Evolutionary conservation across 2,888 invertebrate genomes (phyloP), one percentile per base, ranked within the genome.

Genomic region (Gisinianus flammeolus): DNA sequence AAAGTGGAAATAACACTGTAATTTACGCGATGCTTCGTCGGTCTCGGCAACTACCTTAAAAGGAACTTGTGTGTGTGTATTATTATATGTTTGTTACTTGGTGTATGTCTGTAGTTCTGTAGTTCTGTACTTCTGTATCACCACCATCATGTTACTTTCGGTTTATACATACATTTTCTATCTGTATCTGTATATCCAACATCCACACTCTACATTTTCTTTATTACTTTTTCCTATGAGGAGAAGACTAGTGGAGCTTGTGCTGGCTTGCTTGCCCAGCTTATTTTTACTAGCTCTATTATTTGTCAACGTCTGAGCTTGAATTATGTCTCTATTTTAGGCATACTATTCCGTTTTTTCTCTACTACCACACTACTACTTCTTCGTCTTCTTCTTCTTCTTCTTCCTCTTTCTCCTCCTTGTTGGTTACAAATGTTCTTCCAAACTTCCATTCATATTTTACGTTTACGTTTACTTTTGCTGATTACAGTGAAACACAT

Each of bases 1-100:
- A 79, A 76, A 74, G 77, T 76, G 79, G 78, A 79, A 66, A 76
- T 76, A 77, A 79, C 75, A 69, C 70, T 76, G 76, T 79, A 79
- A 79, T 79, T 79, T 79, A 79, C 79, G 74, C 70, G 77, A 69
- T 77, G 70, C 77, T 58, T 69, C 77, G 70, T 68, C 76, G 76
- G 77, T 64, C 77, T 77, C 33, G 62, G 62, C 58, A 77, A 77
- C 77, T 77, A 77, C 77, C 70, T 67, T 35, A 30, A 67, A 67
- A 67, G 67, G 26, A 67, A 67, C 67, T 31, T 67, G 33, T 35
- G 62, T 62, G 28, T 67, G 33, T 35, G 62, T 62, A 62, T 44
- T 44, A 44, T 44, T 64, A 64, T 28, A 64, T 24, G 24, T 64
- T 64, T 16, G 22, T 64, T 22, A 28, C 58, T n/a, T 58, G 22